These are phyloP conservation scores for Drosophila oshimai DNA, from an alignment of 1,140 invertebrate species.

Conservation along the genomic window DNA sequence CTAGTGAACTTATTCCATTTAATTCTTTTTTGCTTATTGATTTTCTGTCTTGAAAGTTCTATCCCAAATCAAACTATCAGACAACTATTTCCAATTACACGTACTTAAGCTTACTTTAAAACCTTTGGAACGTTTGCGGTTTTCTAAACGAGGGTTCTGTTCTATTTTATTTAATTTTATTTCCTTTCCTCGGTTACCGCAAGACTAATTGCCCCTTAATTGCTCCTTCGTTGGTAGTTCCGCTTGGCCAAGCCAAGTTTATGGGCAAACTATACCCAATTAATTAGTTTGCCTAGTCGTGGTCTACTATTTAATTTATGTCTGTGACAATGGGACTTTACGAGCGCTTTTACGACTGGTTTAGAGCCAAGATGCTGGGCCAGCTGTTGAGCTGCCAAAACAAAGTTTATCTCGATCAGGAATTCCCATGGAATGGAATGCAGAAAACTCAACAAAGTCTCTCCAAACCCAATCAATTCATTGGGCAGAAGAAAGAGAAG, in stretches of 20 bases:
- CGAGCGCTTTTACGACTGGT: conserved; percentile 30
- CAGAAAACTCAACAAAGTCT: conserved; percentile 12
- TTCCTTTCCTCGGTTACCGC: neutral
- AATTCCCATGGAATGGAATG: conserved; percentile 62
- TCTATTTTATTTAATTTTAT: too few relatives aligned
- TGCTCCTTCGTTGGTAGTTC: conserved; percentile 16
- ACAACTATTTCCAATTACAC: too few relatives aligned
- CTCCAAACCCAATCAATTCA: neutral
- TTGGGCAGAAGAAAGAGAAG: conserved; percentile 10
- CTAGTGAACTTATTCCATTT: too few relatives aligned
- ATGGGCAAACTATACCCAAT: conserved; percentile 5
- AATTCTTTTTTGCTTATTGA: too few relatives aligned
- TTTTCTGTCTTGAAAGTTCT: too few relatives aligned
- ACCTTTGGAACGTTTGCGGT: too few relatives aligned
- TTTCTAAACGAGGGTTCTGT: too few relatives aligned
- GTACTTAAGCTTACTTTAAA: too few relatives aligned
- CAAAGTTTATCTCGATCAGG: conserved; percentile 37
- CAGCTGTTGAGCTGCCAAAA: conserved; percentile 21
- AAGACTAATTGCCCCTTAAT: conserved; percentile 14
- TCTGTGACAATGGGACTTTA: conserved; percentile 20
- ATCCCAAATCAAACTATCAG: too few relatives aligned
- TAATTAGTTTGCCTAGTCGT: conserved; percentile 22
- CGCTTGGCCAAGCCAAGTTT: conserved; percentile 10
- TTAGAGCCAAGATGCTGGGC: neutral
- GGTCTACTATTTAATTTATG: conserved; percentile 15